Conservation (phyloP, 1,140 invertebrate genomes). For the Drosophila arizonae region DNA sequence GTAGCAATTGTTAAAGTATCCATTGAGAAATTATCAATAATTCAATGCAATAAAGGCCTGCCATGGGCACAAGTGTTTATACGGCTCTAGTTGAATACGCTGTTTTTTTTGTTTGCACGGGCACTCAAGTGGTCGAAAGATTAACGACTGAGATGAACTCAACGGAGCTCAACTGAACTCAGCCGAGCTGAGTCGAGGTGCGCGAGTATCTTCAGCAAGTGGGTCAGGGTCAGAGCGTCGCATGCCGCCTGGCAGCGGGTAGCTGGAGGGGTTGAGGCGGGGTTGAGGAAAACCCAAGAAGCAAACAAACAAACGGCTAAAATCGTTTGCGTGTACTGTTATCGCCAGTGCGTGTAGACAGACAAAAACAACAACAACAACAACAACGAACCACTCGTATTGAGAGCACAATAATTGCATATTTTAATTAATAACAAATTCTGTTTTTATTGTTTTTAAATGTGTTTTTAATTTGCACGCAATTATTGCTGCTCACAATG, state of each 20-base stretch:
- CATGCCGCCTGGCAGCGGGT: constrained; percentile 44
- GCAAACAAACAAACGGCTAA: constrained; percentile 15
- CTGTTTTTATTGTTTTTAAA: constrained; percentile 55
- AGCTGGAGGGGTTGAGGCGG: not conserved
- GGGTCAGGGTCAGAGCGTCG: constrained; percentile 73
- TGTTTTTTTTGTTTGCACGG: constrained; percentile 44
- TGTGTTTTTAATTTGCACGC: constrained; percentile 58
- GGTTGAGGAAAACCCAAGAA: constrained; percentile 19
- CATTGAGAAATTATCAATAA: constrained; percentile 76
- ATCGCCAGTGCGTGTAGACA: constrained; percentile 46
- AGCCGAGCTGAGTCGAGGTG: constrained; percentile 23
- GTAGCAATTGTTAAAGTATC: constrained; percentile 66
- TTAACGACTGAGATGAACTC: constrained; percentile 65
- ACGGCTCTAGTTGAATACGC: constrained; percentile 8
- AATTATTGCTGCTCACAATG: constrained; percentile 27
- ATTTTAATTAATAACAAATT: constrained; percentile 60
- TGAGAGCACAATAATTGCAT: constrained; percentile 53
- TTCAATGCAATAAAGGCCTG: constrained; percentile 54
- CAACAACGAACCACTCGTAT: constrained; percentile 7
- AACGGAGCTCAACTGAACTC: constrained; percentile 23
- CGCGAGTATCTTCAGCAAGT: constrained; percentile 70
- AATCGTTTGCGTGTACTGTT: constrained; percentile 50
- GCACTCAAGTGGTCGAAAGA: constrained; percentile 68
- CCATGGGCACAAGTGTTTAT: constrained; percentile 60
- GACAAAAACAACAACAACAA: not conserved